Evolutionary conservation across 2,888 invertebrate genomes (phyloP), one percentile per base, ranked within the genome.

Genomic region (Xanthorhoe spadicearia): DNA sequence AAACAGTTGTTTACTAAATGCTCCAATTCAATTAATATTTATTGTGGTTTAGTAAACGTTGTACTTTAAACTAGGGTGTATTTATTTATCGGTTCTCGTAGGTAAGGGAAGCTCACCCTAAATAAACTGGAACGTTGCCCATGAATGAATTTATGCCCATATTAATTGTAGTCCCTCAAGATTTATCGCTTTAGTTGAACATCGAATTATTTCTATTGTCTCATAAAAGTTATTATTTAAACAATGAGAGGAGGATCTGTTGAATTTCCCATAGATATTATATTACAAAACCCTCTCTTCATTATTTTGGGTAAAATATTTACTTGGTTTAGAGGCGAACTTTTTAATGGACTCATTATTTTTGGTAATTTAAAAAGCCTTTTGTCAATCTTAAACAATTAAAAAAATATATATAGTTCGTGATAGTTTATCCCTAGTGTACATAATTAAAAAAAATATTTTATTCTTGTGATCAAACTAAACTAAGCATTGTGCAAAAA

Each of bases 131-230:
- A 61, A 52, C 51, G 52, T 57, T 55, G 35, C 46, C 60, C 64
- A 64, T 58, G 50, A 64, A 55, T 65, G 58, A 59, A 66, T 89
- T 88, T 87, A 92, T 86, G 78, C 63, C 76, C 77, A 73, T 83
- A 87, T 86, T 87, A 88, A 88, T 85, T 80, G 84, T 74, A 75
- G 81, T 84, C 85, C 79, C 76, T 73, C 50, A 54, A 67, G 58
- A 69, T 69, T 69, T 69, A 71, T 65, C 58, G 68, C 59, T 67
- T 57, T 66, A 68, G 68, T 74, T 68, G 54, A 52, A 67, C 68
- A 68, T 72, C 62, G 62, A 68, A 65, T 68, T 74, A 68, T 74
- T 75, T 74, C 72, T 66, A 77, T 78, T 76, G 77, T 81, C 71
- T 71, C 65, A 58, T 56, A 66, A 63, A 67, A 66, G 72, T 74